Evolutionary conservation across 2,113 vertebrate species (phyloP), one percentile per base, ranked within the genome.

Genomic region (Illadopsis cleaveri): DNA sequence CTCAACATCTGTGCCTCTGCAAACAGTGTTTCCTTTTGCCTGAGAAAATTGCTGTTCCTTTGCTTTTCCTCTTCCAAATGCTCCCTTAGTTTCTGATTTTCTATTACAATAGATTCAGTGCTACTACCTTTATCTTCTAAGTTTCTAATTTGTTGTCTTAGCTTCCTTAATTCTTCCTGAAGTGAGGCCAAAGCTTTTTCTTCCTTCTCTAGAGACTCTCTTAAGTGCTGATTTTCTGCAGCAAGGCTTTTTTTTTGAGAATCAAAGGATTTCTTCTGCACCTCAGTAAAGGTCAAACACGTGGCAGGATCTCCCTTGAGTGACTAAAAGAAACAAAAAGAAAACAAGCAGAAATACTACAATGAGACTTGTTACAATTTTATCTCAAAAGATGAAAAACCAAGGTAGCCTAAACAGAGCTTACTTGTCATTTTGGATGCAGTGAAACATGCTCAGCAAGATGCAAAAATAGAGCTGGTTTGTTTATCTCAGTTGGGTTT

Each of bases 41-140:
- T 94, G 24, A 98, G 96, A 79, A 99, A 98, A 89, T 97, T 98
- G 35, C 96, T 89, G 50, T 98, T 92, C 66, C 98, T 97, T 96
- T 98, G 98, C 91, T 98, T 98, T 95, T 99, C 98, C 58, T 98
- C 98, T 93, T 99, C 98, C 92, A 99, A 97, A 95, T 98, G 97
- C 51, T 98, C 98, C 88, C 98, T 99, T 57, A 99, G 98, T 84
- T 97, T 98, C 90, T 98, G 98, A 94, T 99, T 99, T 97, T 99
- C 99, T 19, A 96, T 97, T 65, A 98, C 89, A 73, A 98, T 96
- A 10, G 97, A 97, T 65, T 99, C 98, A 1, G 97, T 85, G 44
- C 96, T 97, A 15, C 97, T 96, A n/a, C 98, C 98, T 93, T 95
- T 97, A 47, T 98, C 98, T 96, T 99, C 99, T 47, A 99, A 93